Evolutionary conservation across 2,888 invertebrate species (phyloP), one percentile per base, ranked within the genome.

Genomic region (Beris chalybata): DNA sequence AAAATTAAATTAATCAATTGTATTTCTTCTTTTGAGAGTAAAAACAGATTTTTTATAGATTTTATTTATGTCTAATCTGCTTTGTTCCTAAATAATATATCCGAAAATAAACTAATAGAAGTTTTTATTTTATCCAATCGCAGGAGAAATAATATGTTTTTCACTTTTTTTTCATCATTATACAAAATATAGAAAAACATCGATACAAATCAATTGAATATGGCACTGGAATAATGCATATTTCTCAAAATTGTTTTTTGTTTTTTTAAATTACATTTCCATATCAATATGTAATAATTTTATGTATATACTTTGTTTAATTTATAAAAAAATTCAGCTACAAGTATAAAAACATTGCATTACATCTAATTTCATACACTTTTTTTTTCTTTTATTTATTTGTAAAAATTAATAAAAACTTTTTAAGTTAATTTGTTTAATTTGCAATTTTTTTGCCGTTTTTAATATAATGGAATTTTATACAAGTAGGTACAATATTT

Each of bases 271-370:
- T 65, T 56, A 50, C 43, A 50, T 65, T 64, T 52, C 38, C 29
- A 55, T 64, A 43, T 64, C 13, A 38, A 38, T 38, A 38, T 22
- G 22, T 38, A 38, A 38, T 38, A 38, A 38, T 38, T 38, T 38
- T 38, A 38, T 38, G 38, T 38, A 38, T 38, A 38, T 50, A 55
- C 55, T 55, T 38, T 65, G 47, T 59, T 45, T 57, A 58, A 57
- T 50, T 55, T 65, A 57, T 52, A 47, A 66, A 66, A 68, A 68
- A 65, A 65, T 68, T 68, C 65, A 66, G 68, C 68, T 68, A 68
- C 68, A 68, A 66, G 67, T 68, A 68, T 68, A 68, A 68, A 68
- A 68, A 63, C 61, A 66, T 61, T 68, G 58, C 55, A 61, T 68
- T 68, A 38, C 65, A 56, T 65, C 59, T 68, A 59, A 68, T 65